phyloP scores from a whole-genome alignment of 2,113 vertebrate genomes.

The Pangasianodon gigas region DNA sequence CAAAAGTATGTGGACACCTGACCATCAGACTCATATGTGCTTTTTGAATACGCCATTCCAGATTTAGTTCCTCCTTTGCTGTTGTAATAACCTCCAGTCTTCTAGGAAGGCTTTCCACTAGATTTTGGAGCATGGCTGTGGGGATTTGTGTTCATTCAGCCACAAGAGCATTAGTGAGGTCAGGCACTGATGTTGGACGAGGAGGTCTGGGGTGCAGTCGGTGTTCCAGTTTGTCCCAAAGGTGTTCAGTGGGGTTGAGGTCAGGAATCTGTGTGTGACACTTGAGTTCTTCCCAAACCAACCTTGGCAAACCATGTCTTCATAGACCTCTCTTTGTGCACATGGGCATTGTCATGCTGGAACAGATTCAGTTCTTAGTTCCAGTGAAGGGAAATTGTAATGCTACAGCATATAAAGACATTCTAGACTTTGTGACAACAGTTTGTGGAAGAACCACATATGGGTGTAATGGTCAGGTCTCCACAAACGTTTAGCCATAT shows the following conservation, averaged over 20 bases:
- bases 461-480: neutral
- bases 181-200: neutral
- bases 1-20: neutral
- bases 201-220: neutral
- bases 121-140: neutral
- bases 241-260: neutral
- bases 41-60: neutral
- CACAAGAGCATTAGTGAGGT: neutral
- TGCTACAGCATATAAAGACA: neutral
- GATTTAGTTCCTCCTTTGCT: neutral
- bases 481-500: neutral
- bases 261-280: neutral
- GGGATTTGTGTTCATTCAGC: neutral
- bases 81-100: neutral
- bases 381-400: neutral
- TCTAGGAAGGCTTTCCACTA: neutral
- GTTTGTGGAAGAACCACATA: neutral
- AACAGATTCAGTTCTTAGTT: neutral
- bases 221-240: neutral
- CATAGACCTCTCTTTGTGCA: neutral
- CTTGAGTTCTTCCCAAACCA: neutral
- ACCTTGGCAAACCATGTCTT: too few relatives aligned
- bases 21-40: neutral
- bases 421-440: neutral
- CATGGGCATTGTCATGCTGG: neutral